Evolutionary conservation across 1,140 invertebrate species (phyloP).

Genomic region (Diprion similis): DNA sequence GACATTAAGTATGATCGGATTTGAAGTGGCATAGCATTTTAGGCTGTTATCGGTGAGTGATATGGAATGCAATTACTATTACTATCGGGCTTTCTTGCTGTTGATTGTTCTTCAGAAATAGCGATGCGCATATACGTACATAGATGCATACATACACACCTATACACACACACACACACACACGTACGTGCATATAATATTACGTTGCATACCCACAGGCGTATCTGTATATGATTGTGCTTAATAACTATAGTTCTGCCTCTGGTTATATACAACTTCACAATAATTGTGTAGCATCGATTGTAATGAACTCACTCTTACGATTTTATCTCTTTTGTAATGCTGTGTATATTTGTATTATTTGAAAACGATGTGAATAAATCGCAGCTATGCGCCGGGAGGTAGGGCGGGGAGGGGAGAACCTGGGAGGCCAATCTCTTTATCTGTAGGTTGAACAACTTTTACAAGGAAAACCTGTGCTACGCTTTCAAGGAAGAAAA

Average conservation of each 20-base stretch:
- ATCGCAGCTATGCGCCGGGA: not conserved
- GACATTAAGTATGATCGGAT: not conserved
- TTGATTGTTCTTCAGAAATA: not conserved
- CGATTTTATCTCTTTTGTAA: not conserved
- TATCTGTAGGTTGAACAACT: constrained; percentile 6
- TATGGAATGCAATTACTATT: not conserved
- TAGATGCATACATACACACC: no score
- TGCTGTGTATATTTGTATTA: not conserved
- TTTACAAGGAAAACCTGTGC: not conserved
- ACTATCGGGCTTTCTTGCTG: not conserved
- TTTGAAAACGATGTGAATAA: constrained; percentile 2
- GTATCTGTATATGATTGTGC: not conserved
- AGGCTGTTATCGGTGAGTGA: constrained; percentile 7
- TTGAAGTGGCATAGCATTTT: not conserved
- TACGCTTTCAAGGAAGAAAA: not conserved
- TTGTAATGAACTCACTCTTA: not conserved
- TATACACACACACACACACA: not conserved
- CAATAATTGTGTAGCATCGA: constrained; percentile 5
- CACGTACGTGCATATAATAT: not conserved
- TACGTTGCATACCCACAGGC: not conserved
- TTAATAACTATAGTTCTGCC: constrained; percentile 5
- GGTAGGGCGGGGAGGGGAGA: not conserved
- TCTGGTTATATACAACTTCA: not conserved
- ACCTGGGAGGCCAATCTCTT: constrained; percentile 26
- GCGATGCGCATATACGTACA: no score